Conservation (phyloP, 2,113 vertebrate species). For the Sylvicapra grimmia region DNA sequence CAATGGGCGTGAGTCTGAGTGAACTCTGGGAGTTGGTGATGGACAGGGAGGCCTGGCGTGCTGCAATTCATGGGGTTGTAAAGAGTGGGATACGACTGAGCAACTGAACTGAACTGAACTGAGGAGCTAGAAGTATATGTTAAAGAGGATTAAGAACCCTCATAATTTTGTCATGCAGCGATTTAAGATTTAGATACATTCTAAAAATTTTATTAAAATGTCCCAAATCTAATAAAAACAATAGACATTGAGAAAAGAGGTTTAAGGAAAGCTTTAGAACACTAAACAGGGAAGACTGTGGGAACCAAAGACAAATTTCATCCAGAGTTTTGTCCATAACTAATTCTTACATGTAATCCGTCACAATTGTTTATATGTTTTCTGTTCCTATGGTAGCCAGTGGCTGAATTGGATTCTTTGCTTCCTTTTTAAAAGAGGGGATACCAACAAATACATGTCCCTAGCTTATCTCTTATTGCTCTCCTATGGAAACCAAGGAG, state of each 20-base stretch:
- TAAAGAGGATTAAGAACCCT: not conserved
- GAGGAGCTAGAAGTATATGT: not conserved
- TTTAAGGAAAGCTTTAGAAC: not conserved
- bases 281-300: not conserved
- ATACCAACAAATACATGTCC: not conserved
- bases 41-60: too few relatives aligned
- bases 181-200: not conserved
- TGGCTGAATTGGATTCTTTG: not conserved
- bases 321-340: not conserved
- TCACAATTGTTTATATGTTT: not conserved
- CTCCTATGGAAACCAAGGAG: not conserved
- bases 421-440: not conserved
- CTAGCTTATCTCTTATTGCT: not conserved
- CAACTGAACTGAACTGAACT: not conserved
- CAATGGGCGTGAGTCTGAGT: too few relatives aligned
- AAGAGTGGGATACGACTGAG: fast-evolving
- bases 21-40: too few relatives aligned
- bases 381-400: not conserved
- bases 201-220: not conserved
- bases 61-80: too few relatives aligned
- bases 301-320: not conserved
- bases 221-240: not conserved
- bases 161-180: not conserved
- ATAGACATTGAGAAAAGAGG: not conserved
- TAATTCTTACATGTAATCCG: not conserved